Percentiles rank a stretch among this genome's conserved stretches.
Evolutionary conservation across 2,888 invertebrate genomes (phyloP).

Genomic region (Rhingia rostrata): DNA sequence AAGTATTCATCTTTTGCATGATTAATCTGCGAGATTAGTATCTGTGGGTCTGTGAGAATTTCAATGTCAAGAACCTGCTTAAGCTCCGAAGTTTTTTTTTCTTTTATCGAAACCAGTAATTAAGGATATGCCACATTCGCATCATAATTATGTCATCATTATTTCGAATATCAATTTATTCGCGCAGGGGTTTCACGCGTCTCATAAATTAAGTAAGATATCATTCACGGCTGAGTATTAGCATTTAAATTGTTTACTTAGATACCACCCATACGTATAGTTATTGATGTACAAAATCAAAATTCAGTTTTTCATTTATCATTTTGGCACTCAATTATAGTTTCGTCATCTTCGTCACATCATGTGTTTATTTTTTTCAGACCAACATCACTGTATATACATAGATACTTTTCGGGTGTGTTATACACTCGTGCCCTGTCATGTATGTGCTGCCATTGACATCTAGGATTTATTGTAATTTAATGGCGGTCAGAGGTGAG

Average conservation of each 20-base stretch:
- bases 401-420: too few relatives aligned
- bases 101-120: slow-evolving; percentile 28
- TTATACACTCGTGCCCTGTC: not conserved
- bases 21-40: slow-evolving; percentile 13
- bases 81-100: not conserved
- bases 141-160: slow-evolving; percentile 55
- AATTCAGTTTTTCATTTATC: slow-evolving; percentile 40
- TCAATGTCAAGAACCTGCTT: slow-evolving; percentile 24
- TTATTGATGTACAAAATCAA: not conserved
- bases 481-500: slow-evolving; percentile 60
- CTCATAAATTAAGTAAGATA: slow-evolving; percentile 1
- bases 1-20: not conserved
- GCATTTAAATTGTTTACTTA: slow-evolving; percentile 14
- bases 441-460: slow-evolving; percentile 28
- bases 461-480: slow-evolving; percentile 51
- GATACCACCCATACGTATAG: not conserved
- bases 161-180: slow-evolving; percentile 41
- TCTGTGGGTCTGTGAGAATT: not conserved
- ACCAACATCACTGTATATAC: too few relatives aligned
- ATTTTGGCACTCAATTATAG: slow-evolving; percentile 36
- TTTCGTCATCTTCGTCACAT: slow-evolving; percentile 16
- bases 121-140: slow-evolving; percentile 44
- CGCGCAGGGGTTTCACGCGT: not conserved
- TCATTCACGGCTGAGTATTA: slow-evolving; percentile 16
- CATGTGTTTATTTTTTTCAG: not conserved